Conservation (phyloP, 2,113 vertebrate species). For the Stigmatopora argus region DNA sequence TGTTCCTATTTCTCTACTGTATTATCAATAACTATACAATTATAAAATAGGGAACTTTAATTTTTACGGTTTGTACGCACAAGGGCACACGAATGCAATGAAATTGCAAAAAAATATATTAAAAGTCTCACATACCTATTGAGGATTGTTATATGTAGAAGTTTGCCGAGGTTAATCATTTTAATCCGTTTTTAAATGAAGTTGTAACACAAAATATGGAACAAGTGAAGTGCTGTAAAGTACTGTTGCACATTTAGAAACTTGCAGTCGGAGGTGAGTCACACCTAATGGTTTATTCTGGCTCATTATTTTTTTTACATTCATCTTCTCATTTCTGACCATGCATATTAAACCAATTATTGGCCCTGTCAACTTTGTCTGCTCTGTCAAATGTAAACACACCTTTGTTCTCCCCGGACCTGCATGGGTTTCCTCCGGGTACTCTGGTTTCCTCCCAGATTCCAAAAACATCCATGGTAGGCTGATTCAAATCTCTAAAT, state of each 20-base stretch:
- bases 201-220: conserved; percentile 1
- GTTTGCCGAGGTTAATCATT: no score
- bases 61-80: no score
- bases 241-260: background rate
- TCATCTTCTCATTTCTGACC: conserved; percentile 20
- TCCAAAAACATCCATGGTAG: no score
- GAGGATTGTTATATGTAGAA: no score
- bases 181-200: background rate
- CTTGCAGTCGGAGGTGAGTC: background rate
- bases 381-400: conserved; percentile 37
- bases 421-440: background rate
- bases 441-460: no score
- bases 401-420: conserved; percentile 27
- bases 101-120: no score
- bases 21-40: no score
- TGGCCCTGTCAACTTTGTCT: conserved; percentile 35
- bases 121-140: no score
- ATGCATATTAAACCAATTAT: conserved; percentile 50
- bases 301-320: background rate
- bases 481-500: no score
- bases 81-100: no score
- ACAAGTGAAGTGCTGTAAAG: background rate
- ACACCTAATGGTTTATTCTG: conserved; percentile 4
- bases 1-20: no score
- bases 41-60: no score